Base-by-base conservation (phyloP, 1,140 invertebrate genomes). In the Papilio xuthus region DNA sequence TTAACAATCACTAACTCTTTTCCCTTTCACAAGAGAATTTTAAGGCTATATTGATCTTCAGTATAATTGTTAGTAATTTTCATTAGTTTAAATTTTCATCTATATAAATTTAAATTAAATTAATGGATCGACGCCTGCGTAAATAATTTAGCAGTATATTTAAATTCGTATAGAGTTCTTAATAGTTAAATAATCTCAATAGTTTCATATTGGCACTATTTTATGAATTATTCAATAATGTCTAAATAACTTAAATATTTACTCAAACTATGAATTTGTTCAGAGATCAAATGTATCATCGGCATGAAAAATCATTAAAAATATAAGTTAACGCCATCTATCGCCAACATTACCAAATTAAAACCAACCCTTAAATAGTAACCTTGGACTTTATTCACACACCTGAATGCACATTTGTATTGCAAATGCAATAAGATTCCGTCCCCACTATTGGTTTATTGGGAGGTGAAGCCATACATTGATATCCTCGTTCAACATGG, bases 401-500 rank as follows among this genome's bases (percentile, higher is more conserved):
- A 32, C 60, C 28, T 63, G 60, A 63, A 63, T 63, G 60, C 60
- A 63, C 60, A 28, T 63, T 63, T 63, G 20, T 63, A 63, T 23
- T 63, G 60, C 60, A 63, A 63, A 63, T 32, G 9, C 74, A 76
- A 60, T 76, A 76, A 76, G 74, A 76, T 76, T 76, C 26, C 37
- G 53, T 76, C 74, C 74, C 15, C 77, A 67, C 47, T 79, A 32
- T 20, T 47, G 72, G 15, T 53, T 77, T 80, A 82, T 83, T 81
- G 79, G 69, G 80, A 77, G 79, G 79, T 71, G 84, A 85, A 85
- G 82, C 84, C 84, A 32, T 80, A 85, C 63, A 74, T 41, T 77
- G 26, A 78, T 79, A 83, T 82, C 81, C 78, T 20, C 78, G 79
- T 80, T 76, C 50, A 79, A 78, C 79, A 78, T 79, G 60, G 67